Evolutionary conservation across 2,888 invertebrate species (phyloP).

Genomic region (Harpalus rubripes): DNA sequence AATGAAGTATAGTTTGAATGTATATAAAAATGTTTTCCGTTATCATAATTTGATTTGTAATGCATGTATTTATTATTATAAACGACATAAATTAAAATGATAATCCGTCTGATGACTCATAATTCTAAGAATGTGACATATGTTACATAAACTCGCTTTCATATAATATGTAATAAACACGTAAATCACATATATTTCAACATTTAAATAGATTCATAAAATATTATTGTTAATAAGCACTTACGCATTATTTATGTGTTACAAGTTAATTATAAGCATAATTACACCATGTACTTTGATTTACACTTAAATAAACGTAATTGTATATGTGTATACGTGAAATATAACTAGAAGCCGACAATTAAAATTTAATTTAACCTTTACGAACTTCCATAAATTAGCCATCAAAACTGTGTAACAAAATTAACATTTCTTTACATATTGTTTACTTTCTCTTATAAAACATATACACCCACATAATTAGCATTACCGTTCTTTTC

Average conservation of each 20-base stretch:
- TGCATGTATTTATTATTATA: too few relatives aligned
- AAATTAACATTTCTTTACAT: conserved; percentile 29
- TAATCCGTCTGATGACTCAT: neutral
- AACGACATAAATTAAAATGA: neutral
- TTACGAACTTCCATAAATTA: conserved; percentile 26
- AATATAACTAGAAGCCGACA: conserved; percentile 31
- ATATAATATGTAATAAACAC: neutral
- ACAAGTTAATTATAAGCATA: neutral
- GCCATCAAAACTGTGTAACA: neutral
- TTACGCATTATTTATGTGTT: neutral
- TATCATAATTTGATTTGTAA: too few relatives aligned
- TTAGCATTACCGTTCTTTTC: conserved; percentile 35
- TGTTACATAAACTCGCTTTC: neutral
- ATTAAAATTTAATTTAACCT: conserved; percentile 34
- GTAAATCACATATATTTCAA: neutral
- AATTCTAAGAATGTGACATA: neutral
- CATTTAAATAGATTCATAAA: conserved; percentile 4
- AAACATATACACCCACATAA: conserved; percentile 51
- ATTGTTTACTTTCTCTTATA: conserved; percentile 53
- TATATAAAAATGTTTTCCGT: too few relatives aligned
- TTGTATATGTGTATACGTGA: neutral
- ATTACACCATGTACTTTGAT: neutral
- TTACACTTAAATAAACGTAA: conserved; percentile 8
- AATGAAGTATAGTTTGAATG: too few relatives aligned
- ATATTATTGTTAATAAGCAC: conserved; percentile 1